Base-by-base conservation (phyloP, 2,888 invertebrate genomes). In the Dasypolia templi region DNA sequence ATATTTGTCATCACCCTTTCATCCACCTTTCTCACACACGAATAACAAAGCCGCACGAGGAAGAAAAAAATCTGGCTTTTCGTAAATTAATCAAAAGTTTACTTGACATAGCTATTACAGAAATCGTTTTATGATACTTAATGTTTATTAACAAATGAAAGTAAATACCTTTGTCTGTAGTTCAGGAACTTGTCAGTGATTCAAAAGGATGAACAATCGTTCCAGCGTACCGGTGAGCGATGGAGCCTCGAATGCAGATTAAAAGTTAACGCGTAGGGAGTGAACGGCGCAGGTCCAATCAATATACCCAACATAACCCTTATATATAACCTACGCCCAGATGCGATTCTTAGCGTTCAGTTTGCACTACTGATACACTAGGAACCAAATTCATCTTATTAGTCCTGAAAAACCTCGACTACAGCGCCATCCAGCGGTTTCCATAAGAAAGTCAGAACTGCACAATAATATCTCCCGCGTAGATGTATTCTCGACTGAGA, bases 251-350 rank as follows among this genome's bases (percentile, higher is more conserved):
- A 39, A 59, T 7, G n/a, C n/a, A n/a, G 17, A 35, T 35, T n/a
- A 46, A 49, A 64, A 49, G 11, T n/a, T 35, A 35, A 51, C 6
- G n/a, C 49, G n/a, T 49, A 35, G 17, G 1, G 49, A 32, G 35
- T 68, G 58, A 46, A 59, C n/a, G 14, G 68, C 68, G 68, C 68
- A 68, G n/a, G 68, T 46, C 58, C 44, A 26, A 35, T 46, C 58
- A 58, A 46, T 19, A 32, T 46, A 46, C 35, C n/a, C 17, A 3
- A 35, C 35, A 35, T 35, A 35, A 5, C 35, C 35, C 5, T 35
- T 35, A 35, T 35, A 35, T 35, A 35, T 35, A 35, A 53, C 51
- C 5, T 53, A 53, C 51, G 51, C n/a, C 32, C 35, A 29, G 19
- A 26, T 46, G 6, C 26, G 68, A 46, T 68, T 46, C 35, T 46